Percentiles rank a stretch among this genome's conserved stretches.
These are phyloP conservation scores for Gallinago undulata DNA, from an alignment of 2,113 vertebrate genomes.

Conservation along the genomic window DNA sequence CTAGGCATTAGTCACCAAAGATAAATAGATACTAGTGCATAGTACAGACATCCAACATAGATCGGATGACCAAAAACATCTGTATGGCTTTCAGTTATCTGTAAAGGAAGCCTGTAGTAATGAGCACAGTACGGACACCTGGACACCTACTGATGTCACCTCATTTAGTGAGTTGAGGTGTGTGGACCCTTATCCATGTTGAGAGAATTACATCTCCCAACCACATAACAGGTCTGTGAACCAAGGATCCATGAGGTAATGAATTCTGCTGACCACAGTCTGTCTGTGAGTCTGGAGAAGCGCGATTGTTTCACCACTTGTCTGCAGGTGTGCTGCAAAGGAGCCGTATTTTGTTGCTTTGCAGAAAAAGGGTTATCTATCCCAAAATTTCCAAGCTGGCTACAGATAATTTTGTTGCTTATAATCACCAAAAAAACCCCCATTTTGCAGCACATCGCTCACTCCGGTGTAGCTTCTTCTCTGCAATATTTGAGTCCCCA, in stretches of 20 bases:
- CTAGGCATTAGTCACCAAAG: background rate
- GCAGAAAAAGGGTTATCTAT: background rate
- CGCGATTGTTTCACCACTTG: background rate
- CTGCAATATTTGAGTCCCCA: background rate
- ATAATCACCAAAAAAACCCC: fast-evolving
- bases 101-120: background rate
- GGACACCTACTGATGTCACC: background rate
- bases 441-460: background rate
- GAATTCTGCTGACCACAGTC: background rate
- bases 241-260: background rate
- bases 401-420: background rate
- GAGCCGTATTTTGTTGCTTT: background rate
- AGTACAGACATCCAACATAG: background rate
- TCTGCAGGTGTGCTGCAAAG: background rate
- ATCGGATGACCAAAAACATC: background rate
- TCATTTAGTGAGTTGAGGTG: background rate
- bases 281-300: background rate
- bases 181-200: background rate
- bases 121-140: fast-evolving
- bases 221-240: background rate
- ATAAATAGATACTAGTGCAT: background rate
- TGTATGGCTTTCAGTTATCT: background rate
- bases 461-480: background rate
- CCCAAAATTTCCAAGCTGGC: background rate
- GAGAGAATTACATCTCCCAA: background rate